Evolutionary conservation across 2,797 vertebrate genomes (phyloP).

Genomic region (Molossus alvarezi): DNA sequence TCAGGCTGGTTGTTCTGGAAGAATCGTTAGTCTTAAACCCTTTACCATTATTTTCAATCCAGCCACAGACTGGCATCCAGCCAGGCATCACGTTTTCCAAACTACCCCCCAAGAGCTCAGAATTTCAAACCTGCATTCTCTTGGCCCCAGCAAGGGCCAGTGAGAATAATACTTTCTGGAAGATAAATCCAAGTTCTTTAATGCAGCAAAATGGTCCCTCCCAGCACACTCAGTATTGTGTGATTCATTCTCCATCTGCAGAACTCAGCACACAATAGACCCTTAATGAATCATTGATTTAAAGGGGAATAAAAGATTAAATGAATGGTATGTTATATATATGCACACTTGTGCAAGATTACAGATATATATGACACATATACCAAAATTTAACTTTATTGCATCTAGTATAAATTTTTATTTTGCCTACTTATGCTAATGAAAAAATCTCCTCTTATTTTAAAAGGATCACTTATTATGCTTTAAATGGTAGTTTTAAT

Average conservation of each 20-base stretch:
- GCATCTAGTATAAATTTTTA: slow-evolving; percentile 19
- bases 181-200: slow-evolving; percentile 56
- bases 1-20: slow-evolving; percentile 82
- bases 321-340: neutral
- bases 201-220: slow-evolving; percentile 27
- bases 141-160: slow-evolving; percentile 11
- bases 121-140: slow-evolving; percentile 55
- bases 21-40: slow-evolving; percentile 76
- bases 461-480: slow-evolving; percentile 66
- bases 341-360: slow-evolving; percentile 13
- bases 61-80: slow-evolving; percentile 7
- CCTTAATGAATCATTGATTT: slow-evolving; percentile 57
- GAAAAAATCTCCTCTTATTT: slow-evolving; percentile 61
- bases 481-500: slow-evolving; percentile 35
- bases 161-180: slow-evolving; percentile 22
- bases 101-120: slow-evolving; percentile 3
- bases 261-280: slow-evolving; percentile 24
- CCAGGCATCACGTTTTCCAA: slow-evolving; percentile 72
- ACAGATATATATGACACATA: neutral
- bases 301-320: slow-evolving; percentile 13
- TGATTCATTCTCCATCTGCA: slow-evolving; percentile 30
- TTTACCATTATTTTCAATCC: slow-evolving; percentile 67
- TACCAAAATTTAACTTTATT: slow-evolving; percentile 21
- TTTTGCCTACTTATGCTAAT: slow-evolving; percentile 39
- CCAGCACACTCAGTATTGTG: neutral